Evolutionary conservation across 2,113 vertebrate genomes (phyloP).

Genomic region (Paracanthobrama guichenoti): DNA sequence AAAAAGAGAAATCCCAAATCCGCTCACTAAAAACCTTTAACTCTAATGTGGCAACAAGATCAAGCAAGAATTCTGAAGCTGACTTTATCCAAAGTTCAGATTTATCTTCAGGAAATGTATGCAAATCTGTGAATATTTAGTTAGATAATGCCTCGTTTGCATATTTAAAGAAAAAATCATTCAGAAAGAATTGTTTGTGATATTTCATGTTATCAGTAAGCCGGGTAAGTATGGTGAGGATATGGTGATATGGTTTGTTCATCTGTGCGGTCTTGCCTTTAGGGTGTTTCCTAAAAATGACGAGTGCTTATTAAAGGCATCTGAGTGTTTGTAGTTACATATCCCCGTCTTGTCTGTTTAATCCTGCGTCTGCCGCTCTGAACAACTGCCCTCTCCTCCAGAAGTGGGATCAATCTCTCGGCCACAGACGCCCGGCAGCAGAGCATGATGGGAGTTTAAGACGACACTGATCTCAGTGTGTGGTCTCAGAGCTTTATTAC

Average conservation of each 20-base stretch:
- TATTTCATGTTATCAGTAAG: background rate
- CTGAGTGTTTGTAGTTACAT: background rate
- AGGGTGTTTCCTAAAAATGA: background rate
- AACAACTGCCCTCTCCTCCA: background rate
- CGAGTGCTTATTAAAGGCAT: background rate
- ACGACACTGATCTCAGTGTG: slow-evolving; percentile 18
- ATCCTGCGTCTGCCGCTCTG: background rate
- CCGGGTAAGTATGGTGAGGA: background rate
- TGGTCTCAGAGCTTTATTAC: slow-evolving; percentile 26
- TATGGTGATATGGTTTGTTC: background rate
- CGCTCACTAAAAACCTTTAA: background rate
- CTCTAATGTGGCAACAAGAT: background rate
- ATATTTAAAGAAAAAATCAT: background rate
- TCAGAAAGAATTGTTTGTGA: background rate
- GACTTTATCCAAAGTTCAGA: background rate
- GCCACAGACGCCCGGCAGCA: background rate
- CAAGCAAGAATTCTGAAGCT: background rate
- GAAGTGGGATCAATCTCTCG: slow-evolving; percentile 8
- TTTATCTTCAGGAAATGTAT: background rate
- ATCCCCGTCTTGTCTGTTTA: background rate
- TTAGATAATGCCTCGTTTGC: background rate
- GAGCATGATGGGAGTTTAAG: slow-evolving; percentile 19
- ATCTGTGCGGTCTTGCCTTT: background rate
- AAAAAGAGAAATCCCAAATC: background rate
- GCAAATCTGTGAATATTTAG: background rate